Conservation (phyloP, 1,140 invertebrate genomes). For the Venustaconcha ellipsiformis region DNA sequence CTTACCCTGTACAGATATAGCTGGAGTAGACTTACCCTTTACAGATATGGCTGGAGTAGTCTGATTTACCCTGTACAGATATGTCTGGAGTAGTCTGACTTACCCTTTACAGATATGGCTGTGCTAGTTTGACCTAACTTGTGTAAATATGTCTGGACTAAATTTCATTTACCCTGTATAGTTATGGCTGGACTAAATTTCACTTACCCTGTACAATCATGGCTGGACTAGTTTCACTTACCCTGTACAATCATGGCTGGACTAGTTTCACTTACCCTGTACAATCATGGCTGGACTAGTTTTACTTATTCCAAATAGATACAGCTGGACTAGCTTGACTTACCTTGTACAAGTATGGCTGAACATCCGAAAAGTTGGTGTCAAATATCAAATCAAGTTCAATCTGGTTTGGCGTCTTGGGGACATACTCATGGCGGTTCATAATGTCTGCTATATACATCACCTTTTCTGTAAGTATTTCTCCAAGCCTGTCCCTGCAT, state of each 20-base stretch:
- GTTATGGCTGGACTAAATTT: constrained; percentile 87
- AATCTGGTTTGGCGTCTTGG: constrained; percentile 92
- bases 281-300: constrained; percentile 91
- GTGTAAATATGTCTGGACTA: not conserved
- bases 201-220: constrained; percentile 85
- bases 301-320: too few species aligned
- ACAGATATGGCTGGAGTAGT: too few species aligned
- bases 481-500: constrained; percentile 89
- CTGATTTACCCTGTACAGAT: too few species aligned
- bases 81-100: too few species aligned
- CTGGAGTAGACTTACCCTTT: too few species aligned
- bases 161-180: constrained; percentile 79
- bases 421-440: constrained; percentile 94
- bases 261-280: constrained; percentile 78
- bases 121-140: constrained; percentile 71
- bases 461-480: constrained; percentile 92
- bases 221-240: constrained; percentile 79
- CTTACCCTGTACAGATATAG: too few species aligned
- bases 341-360: constrained; percentile 94
- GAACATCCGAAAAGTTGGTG: constrained; percentile 89
- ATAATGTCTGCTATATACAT: constrained; percentile 94
- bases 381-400: constrained; percentile 96
- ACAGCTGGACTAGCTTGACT: constrained; percentile 11
- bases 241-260: constrained; percentile 95
- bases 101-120: constrained; percentile 70